phyloP scores from a whole-genome alignment of 2,888 invertebrate species.

The Dastarcus helophoroides region DNA sequence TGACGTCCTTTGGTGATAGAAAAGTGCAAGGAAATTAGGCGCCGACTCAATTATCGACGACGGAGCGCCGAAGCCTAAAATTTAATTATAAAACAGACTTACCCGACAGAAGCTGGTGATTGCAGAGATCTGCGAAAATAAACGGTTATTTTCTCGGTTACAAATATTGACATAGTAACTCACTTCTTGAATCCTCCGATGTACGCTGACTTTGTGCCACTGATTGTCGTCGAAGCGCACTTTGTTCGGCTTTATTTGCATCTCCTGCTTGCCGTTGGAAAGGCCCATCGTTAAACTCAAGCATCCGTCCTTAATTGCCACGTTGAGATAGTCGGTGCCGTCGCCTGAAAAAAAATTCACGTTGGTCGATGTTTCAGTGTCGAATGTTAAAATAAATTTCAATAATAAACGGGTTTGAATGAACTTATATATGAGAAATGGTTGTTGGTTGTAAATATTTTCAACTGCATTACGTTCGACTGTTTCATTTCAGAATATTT shows the following conservation, averaged over 20 bases:
- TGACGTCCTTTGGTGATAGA: no score
- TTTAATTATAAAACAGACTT: no score
- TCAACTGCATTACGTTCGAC: no score
- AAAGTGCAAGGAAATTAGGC: no score
- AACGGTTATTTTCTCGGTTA: background rate
- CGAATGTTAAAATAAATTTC: no score
- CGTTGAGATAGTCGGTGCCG: slow-evolving; percentile 77
- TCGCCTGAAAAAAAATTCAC: slow-evolving; percentile 51
- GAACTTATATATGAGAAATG: no score
- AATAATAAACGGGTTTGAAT: no score
- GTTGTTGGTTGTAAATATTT: no score
- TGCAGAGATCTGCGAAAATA: slow-evolving; percentile 63
- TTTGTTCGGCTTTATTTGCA: slow-evolving; percentile 78
- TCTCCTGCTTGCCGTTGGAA: slow-evolving; percentile 80
- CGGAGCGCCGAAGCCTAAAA: no score
- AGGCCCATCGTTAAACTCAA: slow-evolving; percentile 81
- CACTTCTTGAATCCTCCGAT: slow-evolving; percentile 85
- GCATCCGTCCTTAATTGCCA: slow-evolving; percentile 82
- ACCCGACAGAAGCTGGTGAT: slow-evolving; percentile 81
- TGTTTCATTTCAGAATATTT: no score
- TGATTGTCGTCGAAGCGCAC: slow-evolving; percentile 92
- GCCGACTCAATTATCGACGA: no score
- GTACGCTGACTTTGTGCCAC: slow-evolving; percentile 89
- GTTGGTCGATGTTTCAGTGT: background rate
- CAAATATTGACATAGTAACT: slow-evolving; percentile 20